Conservation (phyloP, 2,113 vertebrate species). For the Acanthisitta chloris region DNA sequence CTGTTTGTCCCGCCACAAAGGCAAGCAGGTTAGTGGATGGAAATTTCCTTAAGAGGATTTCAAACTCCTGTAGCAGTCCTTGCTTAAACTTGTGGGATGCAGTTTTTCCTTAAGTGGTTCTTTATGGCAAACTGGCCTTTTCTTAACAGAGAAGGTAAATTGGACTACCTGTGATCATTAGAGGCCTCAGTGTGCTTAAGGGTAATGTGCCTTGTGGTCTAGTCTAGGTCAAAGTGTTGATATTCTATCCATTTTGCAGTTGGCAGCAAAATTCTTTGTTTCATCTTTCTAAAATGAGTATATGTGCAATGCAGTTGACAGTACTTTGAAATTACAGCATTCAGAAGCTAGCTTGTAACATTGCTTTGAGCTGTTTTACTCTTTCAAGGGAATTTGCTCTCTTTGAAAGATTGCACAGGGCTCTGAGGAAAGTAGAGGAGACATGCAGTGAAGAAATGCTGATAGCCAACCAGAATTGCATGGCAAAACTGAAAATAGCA, state of each 20-base stretch:
- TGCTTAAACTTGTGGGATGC: neutral
- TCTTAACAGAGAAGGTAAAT: neutral
- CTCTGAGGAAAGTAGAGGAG: neutral
- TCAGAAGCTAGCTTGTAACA: neutral
- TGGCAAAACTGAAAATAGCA: neutral
- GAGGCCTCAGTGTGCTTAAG: neutral
- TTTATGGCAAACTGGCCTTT: neutral
- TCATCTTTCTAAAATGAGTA: neutral
- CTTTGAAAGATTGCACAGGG: neutral
- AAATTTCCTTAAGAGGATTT: neutral
- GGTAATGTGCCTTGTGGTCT: neutral
- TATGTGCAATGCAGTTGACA: fast-evolving
- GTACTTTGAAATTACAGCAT: neutral
- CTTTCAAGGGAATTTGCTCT: neutral
- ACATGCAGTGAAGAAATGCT: neutral
- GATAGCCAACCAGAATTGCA: neutral
- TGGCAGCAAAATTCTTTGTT: neutral
- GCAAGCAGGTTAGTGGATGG: neutral
- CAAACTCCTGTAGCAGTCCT: neutral
- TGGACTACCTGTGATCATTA: neutral
- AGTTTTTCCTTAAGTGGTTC: neutral
- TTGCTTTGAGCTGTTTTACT: neutral
- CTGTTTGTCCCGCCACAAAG: neutral
- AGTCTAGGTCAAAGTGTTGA: neutral
- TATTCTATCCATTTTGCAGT: neutral